phyloP scores from a whole-genome alignment of 2,888 invertebrate species.

The Entomobrya proxima region DNA sequence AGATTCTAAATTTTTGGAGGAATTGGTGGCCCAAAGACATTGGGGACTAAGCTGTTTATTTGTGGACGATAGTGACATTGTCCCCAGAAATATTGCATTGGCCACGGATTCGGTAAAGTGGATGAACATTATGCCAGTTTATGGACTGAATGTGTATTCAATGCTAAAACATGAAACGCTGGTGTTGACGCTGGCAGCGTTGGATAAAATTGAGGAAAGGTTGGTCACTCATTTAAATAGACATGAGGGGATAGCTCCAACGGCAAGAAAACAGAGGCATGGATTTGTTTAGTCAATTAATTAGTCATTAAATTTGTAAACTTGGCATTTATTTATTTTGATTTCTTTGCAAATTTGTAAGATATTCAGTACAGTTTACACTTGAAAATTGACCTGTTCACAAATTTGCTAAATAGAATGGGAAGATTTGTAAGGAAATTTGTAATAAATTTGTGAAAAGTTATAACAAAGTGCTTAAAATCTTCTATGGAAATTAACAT shows the following conservation, averaged over 20 bases:
- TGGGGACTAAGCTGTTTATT: constrained; percentile 98
- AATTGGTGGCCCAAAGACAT: constrained; percentile 88
- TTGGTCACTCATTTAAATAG: constrained; percentile 84
- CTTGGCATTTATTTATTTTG: neutral
- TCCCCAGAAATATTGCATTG: constrained; percentile 90
- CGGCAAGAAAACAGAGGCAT: neutral
- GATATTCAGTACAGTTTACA: neutral
- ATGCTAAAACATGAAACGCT: constrained; percentile 98
- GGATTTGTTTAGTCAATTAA: neutral
- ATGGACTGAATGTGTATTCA: constrained; percentile 94
- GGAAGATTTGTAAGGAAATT: too few species aligned
- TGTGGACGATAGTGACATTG: constrained; percentile 90
- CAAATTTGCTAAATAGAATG: too few species aligned
- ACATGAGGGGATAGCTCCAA: constrained; percentile 76
- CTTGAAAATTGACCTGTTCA: too few species aligned
- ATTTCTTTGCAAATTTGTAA: neutral
- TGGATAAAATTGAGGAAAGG: constrained; percentile 89
- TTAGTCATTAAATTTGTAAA: constrained; percentile 18
- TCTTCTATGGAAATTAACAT: too few species aligned
- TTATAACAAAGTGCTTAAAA: too few species aligned
- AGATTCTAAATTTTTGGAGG: constrained; percentile 86
- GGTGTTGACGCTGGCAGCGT: constrained; percentile 89
- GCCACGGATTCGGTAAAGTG: constrained; percentile 88
- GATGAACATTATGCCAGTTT: constrained; percentile 96
- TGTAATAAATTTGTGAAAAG: too few species aligned